Base-by-base conservation (phyloP, 2,113 vertebrate genomes). In the Sinocyclocheilus anophthalmus region DNA sequence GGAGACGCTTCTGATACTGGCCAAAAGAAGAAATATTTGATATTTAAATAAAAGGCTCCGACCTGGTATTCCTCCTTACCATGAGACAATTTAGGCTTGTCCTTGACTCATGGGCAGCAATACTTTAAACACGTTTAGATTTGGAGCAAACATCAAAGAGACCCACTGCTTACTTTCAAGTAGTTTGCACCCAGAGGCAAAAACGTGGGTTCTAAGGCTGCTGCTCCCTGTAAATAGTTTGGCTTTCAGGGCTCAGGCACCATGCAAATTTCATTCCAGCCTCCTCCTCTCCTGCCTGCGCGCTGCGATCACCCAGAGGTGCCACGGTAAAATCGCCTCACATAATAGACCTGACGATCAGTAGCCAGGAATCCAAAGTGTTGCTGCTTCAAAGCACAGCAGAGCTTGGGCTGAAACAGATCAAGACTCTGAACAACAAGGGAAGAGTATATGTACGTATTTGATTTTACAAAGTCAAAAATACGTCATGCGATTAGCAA, bases 131-230 rank as follows among this genome's bases (percentile, higher is more conserved):
- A 90, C 90, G 90, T 93, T 95, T 94, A 94, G 92, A 94, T 94
- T 94, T 94, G 91, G 90, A 93, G 90, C 90, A 90, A 93, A 95
- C 94, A 93, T 95, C 94, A 95, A 95, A 95, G 94, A 92, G 88
- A 93, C 91, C 91, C 88, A 90, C 90, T 94, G 91, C 92, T 93
- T 94, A 94, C 94, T 95, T 95, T 95, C 90, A 93, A 95, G 93
- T 94, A 91, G 86, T 93, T 94, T 93, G 91, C 89, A 92, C 91
- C 94, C 92, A 2, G 88, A 93, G 94, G 94, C 92, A 37, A 92
- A 81, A 91, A 89, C 89, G 90, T 86, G 91, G 91, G 90, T 94
- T 94, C 92, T 91, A 91, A 94, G 89, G 91, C 90, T 67, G 89
- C 91, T 92, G 92, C 89, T 92, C 90, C 91, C 90, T 91, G 91